phyloP scores from a whole-genome alignment of 2,888 invertebrate genomes.

The Rhodophaea formosa region DNA sequence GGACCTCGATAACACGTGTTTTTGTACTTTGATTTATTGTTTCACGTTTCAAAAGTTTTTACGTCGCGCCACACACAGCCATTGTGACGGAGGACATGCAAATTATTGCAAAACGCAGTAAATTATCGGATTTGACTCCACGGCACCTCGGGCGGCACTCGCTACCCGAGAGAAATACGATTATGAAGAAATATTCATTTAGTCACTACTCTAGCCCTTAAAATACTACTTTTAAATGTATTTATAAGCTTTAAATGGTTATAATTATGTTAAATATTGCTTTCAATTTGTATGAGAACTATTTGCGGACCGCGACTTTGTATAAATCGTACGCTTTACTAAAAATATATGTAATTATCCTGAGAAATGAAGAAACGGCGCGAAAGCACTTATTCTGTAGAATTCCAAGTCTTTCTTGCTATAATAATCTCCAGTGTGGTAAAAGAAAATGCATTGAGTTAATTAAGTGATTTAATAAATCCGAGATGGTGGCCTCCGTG shows the following conservation, averaged over 20 bases:
- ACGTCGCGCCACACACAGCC: conserved; percentile 70
- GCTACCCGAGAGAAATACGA: conserved; percentile 7
- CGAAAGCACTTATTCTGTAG: conserved; percentile 2
- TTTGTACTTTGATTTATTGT: conserved; percentile 78
- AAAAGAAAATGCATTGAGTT: neutral
- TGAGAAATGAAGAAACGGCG: conserved; percentile 7
- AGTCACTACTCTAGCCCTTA: conserved; percentile 5
- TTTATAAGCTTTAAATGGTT: conserved; percentile 17
- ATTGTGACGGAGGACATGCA: conserved; percentile 54
- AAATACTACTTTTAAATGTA: conserved; percentile 13
- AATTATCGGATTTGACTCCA: conserved; percentile 19
- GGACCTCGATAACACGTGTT: conserved; percentile 72
- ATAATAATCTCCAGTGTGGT: neutral
- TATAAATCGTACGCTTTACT: conserved; percentile 15
- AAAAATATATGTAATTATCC: conserved; percentile 14
- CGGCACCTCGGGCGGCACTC: neutral
- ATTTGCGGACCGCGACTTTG: conserved; percentile 10
- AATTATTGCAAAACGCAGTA: conserved; percentile 37
- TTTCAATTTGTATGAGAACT: conserved; percentile 9
- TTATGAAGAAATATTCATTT: conserved; percentile 19
- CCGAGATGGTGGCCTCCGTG: conserved; percentile 28
- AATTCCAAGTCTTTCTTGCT: neutral
- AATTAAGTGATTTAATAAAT: conserved; percentile 18
- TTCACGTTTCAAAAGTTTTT: conserved; percentile 75
- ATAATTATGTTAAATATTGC: conserved; percentile 19